Evolutionary conservation across 2,888 invertebrate genomes (phyloP).

Genomic region (Cantharis nigra): DNA sequence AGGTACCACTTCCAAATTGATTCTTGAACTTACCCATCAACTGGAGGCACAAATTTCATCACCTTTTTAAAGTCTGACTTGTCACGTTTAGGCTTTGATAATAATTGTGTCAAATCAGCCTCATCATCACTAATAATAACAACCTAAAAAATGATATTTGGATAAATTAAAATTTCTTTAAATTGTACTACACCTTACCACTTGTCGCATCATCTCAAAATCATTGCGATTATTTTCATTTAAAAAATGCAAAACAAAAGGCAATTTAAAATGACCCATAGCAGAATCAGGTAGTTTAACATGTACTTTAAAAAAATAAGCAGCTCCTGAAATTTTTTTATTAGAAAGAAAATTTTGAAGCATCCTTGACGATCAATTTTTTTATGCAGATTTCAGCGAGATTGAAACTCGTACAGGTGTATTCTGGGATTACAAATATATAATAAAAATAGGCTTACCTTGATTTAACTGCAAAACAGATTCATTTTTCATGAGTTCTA

Average conservation of each 20-base stretch:
- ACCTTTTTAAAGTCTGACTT: constrained; percentile 30
- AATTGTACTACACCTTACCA: constrained; percentile 48
- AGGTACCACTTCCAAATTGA: no score
- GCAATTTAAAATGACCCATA: constrained; percentile 58
- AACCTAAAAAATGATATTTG: constrained; percentile 42
- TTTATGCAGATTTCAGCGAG: background rate
- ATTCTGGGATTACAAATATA: no score
- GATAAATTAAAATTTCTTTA: background rate
- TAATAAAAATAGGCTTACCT: constrained; percentile 25
- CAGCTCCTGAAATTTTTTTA: constrained; percentile 43
- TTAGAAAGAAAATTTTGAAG: background rate
- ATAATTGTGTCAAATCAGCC: constrained; percentile 9
- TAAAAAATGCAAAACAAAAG: constrained; percentile 57
- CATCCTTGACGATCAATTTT: background rate
- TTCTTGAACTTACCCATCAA: background rate
- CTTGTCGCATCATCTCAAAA: constrained; percentile 55
- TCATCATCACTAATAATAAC: constrained; percentile 51
- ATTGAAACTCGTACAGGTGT: background rate
- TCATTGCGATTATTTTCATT: constrained; percentile 43
- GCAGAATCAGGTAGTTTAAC: constrained; percentile 45
- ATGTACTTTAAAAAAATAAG: constrained; percentile 40
- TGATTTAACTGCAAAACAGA: constrained; percentile 20
- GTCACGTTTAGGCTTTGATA: constrained; percentile 31
- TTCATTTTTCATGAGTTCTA: background rate
- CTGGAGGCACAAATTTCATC: constrained; percentile 10